These are phyloP conservation scores for Scaptomyza montana DNA, from an alignment of 1,140 invertebrate species.

Conservation along the genomic window DNA sequence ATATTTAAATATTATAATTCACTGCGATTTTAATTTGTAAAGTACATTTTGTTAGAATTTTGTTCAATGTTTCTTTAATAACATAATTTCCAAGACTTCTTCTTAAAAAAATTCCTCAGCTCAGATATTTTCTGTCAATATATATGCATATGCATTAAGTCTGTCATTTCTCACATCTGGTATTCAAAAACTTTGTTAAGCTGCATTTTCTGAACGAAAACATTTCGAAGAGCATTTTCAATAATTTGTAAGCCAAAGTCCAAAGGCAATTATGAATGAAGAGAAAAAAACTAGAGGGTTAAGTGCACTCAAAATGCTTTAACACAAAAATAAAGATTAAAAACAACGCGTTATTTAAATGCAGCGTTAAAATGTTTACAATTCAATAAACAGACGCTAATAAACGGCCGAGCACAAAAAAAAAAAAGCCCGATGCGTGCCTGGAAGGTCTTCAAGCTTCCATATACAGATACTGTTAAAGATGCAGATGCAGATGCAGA, in stretches of 20 bases:
- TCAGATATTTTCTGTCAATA: too few relatives aligned
- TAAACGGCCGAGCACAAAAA: conserved; percentile 42
- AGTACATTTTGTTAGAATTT: too few relatives aligned
- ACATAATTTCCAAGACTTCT: too few relatives aligned
- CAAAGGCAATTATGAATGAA: not conserved
- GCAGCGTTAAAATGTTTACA: conserved; percentile 80
- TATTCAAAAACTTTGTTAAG: not conserved
- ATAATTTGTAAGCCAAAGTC: not conserved
- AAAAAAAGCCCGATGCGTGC: conserved; percentile 24
- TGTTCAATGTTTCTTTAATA: too few relatives aligned
- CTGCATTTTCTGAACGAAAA: too few relatives aligned
- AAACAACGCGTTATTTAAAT: conserved; percentile 66
- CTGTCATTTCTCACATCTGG: not conserved
- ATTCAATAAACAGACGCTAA: conserved; percentile 74
- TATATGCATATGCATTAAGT: not conserved
- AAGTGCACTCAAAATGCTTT: conserved; percentile 42
- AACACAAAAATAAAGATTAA: conserved; percentile 2
- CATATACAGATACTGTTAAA: conserved; percentile 30
- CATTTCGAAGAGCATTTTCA: too few relatives aligned
- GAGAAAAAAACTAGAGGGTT: conserved; percentile 4
- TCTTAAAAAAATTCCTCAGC: too few relatives aligned
- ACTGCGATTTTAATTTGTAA: too few relatives aligned
- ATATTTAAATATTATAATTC: too few relatives aligned
- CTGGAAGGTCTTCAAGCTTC: conserved; percentile 32
- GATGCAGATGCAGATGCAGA: conserved; percentile 39